Percentiles rank a stretch among this genome's conserved stretches.
These are phyloP conservation scores for Cosmia trapezina DNA, from an alignment of 2,888 invertebrate species.

Conservation along the genomic window DNA sequence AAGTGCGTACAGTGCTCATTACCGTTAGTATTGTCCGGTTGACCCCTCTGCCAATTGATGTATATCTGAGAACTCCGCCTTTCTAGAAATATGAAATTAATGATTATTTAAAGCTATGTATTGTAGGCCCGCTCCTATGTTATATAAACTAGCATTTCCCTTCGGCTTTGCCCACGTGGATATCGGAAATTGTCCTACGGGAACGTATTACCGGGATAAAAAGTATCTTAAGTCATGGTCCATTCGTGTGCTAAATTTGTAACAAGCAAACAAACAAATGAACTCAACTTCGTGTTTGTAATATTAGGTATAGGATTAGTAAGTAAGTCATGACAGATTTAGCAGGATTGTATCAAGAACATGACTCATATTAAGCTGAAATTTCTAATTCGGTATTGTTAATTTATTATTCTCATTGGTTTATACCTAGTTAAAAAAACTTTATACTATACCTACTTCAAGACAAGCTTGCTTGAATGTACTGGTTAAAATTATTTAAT, in stretches of 20 bases:
- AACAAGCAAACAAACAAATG: no score
- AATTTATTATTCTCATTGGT: no score
- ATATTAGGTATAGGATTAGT: no score
- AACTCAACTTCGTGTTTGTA: no score
- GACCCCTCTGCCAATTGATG: conserved; percentile 75
- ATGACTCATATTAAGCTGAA: background rate
- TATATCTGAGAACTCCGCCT: conserved; percentile 74
- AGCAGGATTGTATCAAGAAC: background rate
- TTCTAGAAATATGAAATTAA: conserved; percentile 68
- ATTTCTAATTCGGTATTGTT: background rate
- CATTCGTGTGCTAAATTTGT: no score
- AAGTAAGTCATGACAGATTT: no score
- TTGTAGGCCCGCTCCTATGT: background rate
- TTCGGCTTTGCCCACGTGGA: background rate
- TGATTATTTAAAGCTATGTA: background rate
- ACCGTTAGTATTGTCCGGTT: conserved; percentile 75
- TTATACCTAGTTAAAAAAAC: background rate
- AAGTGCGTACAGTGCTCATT: conserved; percentile 74
- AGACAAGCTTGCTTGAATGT: no score
- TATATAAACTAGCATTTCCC: background rate
- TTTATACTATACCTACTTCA: no score
- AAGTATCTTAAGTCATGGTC: no score
- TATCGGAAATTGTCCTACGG: background rate
- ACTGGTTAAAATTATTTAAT: background rate
- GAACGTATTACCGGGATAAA: no score